Conservation (phyloP, 2,113 vertebrate genomes). For the Patagioenas fasciata region DNA sequence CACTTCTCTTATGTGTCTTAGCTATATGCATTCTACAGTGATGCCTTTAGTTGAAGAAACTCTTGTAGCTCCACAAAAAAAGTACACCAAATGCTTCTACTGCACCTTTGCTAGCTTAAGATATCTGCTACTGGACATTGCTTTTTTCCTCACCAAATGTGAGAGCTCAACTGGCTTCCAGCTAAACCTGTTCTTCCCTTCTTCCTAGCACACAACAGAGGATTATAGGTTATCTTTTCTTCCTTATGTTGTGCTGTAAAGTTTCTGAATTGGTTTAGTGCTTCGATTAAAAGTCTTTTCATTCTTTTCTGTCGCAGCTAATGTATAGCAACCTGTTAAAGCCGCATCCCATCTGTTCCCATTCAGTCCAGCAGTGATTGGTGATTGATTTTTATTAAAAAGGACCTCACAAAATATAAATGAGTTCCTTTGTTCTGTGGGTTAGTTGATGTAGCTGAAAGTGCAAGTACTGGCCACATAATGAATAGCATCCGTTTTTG, state of each 20-base stretch:
- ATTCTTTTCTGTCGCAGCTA: constrained; percentile 36
- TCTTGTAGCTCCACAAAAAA: not conserved
- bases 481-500: not conserved
- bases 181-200: not conserved
- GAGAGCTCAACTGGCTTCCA: not conserved
- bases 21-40: not conserved
- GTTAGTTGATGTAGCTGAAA: not conserved
- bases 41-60: not conserved
- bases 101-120: not conserved
- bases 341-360: constrained; percentile 8
- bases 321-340: constrained; percentile 18
- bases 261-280: constrained; percentile 33
- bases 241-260: constrained; percentile 26
- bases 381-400: constrained; percentile 34
- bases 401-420: constrained; percentile 24
- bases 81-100: not conserved
- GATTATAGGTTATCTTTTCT: constrained; percentile 21
- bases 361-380: not conserved
- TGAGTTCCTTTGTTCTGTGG: not conserved
- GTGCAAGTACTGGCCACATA: not conserved
- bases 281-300: constrained; percentile 48
- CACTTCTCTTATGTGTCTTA: not conserved
- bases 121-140: not conserved
- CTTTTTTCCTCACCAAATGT: not conserved
- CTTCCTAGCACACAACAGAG: not conserved